Evolutionary conservation across 2,113 vertebrate species (phyloP), one percentile per base, ranked within the genome.

Genomic region (Gobio gobio): DNA sequence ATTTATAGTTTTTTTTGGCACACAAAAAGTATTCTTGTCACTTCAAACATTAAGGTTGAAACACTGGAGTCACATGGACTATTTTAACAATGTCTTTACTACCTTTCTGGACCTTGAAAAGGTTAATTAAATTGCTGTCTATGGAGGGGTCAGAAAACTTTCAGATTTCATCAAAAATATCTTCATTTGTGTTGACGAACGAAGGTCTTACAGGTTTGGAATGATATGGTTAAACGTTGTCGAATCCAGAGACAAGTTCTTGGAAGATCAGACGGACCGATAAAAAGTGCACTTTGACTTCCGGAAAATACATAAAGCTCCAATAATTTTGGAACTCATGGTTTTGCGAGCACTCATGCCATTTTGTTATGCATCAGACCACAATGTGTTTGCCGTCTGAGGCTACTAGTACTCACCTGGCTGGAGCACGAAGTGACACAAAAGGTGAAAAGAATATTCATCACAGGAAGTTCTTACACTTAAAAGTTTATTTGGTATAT

Each of bases 311-410:
- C 10, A 10, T n/a, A 45, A 33, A 10, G 64, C 64, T 18, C 29
- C 2, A n/a, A 72, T 22, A 2, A 73, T 73, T 83, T 86, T 85
- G 81, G 85, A 89, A 89, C 91, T 91, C 86, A 89, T 22, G 10
- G 36, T 43, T 72, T 13, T n/a, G 22, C n/a, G 10, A 26, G 59
- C 45, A 45, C 4, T 24, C 40, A 24, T 72, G 36, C 20, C 36
- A 72, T 40, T 22, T 43, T 72, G 36, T 72, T 1, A 22, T 9
- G 49, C 49, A 56, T 56, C 18, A 29, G 9, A 56, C 9, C 16
- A 12, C 10, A 4, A 12, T 5, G 2, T 7, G 16, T 29, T 26
- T 75, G 47, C 49, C 0, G 4, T 36, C 10, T 78, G 26, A 73
- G 78, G 51, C 26, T 70, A 75, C 80, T 82, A 83, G 58, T 24